Evolutionary conservation across 2,113 vertebrate species (phyloP), one percentile per base, ranked within the genome.

Genomic region (Saguinus imperator): DNA sequence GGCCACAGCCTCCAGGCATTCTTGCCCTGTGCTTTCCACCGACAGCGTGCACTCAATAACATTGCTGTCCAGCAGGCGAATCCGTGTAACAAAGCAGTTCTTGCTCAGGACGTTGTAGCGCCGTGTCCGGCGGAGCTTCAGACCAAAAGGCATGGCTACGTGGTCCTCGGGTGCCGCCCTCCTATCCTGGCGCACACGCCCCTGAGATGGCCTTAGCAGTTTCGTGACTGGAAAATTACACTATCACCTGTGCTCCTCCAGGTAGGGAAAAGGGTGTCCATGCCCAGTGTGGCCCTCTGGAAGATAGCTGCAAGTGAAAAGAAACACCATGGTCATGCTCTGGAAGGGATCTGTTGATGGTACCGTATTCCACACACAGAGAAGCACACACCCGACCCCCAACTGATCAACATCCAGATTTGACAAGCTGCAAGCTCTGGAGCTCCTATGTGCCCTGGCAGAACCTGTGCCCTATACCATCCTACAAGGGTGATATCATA

Each of bases 51-150:
- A 99, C 97, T 99, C 99, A 8, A 99, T 99, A 83, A 99, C 99
- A 20, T 97, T 99, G 99, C 84, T 99, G 98, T 99, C 99, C 98
- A 99, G 96, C 97, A 99, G 99, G 92, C 99, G 99, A 96, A 99
- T 99, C 89, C 99, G 98, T 0, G 99, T 99, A 98, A 99, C 99
- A 58, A 99, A 99, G 98, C 99, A 99, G 98, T 99, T 99, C 98
- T 99, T 99, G 99, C 99, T 99, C 96, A 99, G 97, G 97, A 99
- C 99, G 0, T 99, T 99, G 98, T 99, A 99, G 98, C 99, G 99
- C 97, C 99, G 98, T 8, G 99, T 99, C 94, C 99, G 99, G 92
- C 99, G 98, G 89, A 99, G 98, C 96, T 99, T 99, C 97, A 99
- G 98, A 94, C 99, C 98, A 94, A 99, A 99, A 96, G 99, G 99